Percentiles rank a stretch among this genome's conserved stretches.
Conservation (phyloP, 2,113 vertebrate species). For the Hypanus sabinus region DNA sequence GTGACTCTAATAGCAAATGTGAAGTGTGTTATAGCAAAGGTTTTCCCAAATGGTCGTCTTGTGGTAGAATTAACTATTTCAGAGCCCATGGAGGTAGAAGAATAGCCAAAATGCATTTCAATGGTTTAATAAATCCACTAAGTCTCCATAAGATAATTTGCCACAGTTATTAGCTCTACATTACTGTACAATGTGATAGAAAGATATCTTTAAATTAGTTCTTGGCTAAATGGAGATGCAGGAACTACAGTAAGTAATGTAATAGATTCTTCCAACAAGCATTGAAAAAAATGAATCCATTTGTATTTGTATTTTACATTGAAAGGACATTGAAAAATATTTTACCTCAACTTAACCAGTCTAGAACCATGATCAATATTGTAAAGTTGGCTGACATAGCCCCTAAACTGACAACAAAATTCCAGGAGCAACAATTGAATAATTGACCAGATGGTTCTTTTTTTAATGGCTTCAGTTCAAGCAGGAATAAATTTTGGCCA, state of each 20-base stretch:
- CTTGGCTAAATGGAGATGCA: background rate
- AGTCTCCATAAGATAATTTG: background rate
- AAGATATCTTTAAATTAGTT: background rate
- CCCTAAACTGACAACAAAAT: background rate
- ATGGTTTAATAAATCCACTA: background rate
- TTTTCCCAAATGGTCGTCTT: background rate
- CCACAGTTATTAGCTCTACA: background rate
- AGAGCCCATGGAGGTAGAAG: background rate
- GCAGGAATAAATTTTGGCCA: background rate
- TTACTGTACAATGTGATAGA: background rate
- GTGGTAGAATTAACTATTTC: background rate
- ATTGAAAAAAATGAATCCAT: background rate
- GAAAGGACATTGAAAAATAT: background rate
- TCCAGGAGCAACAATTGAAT: background rate
- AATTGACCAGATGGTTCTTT: background rate
- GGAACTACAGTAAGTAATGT: background rate
- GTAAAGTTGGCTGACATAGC: background rate
- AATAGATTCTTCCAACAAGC: background rate
- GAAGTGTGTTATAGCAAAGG: background rate
- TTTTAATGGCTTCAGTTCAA: background rate
- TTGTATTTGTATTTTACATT: background rate
- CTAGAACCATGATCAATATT: background rate
- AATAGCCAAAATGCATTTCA: background rate
- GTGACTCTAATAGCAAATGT: background rate
- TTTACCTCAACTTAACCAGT: background rate